A percentile compares a stretch with the other conserved stretches of the same genome.
These are phyloP conservation scores for Promerops cafer DNA, from an alignment of 2,113 vertebrate genomes.

Conservation along the genomic window DNA sequence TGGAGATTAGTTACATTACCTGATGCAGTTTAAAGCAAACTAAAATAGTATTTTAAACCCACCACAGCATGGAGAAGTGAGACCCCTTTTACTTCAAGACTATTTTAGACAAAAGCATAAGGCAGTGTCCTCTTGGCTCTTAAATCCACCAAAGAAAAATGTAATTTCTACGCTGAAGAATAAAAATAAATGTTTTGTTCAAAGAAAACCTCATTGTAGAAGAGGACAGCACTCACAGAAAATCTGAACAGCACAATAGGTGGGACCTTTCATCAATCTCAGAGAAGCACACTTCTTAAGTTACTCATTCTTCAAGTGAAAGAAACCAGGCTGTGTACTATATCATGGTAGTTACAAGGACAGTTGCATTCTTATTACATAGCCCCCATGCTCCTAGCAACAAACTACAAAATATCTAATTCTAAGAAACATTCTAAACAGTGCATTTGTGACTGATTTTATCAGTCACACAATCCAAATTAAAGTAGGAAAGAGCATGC, in stretches of 20 bases:
- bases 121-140: neutral
- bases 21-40: neutral
- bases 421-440: neutral
- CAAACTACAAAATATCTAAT: neutral
- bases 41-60: neutral
- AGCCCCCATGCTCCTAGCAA: neutral
- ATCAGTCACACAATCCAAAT: neutral
- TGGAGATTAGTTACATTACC: neutral
- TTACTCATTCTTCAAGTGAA: neutral
- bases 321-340: neutral
- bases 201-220: neutral
- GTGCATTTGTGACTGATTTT: neutral
- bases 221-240: neutral
- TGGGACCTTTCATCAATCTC: neutral
- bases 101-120: neutral
- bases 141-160: neutral
- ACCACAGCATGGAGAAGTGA: neutral
- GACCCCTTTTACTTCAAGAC: neutral
- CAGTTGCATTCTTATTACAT: neutral
- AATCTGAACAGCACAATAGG: neutral
- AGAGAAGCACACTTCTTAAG: neutral
- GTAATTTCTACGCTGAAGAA: neutral
- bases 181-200: neutral
- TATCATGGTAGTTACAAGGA: neutral
- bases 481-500: neutral